Evolutionary conservation across 2,888 invertebrate species (phyloP).

Genomic region (Leptopilina syphax): DNA sequence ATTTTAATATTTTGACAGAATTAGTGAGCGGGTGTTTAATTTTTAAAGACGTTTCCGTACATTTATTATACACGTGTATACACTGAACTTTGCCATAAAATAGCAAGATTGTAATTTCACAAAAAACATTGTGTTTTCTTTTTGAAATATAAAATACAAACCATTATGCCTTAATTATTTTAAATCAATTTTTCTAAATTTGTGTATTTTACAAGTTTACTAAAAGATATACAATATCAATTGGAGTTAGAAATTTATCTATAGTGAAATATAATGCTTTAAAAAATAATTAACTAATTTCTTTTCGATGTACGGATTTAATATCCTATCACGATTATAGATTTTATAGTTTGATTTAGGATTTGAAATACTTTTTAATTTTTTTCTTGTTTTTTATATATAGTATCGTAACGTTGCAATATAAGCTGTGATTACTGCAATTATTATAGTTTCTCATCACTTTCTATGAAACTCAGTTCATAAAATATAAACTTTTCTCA

Average conservation of each 20-base stretch:
- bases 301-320: constrained; percentile 27
- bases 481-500: constrained; percentile 31
- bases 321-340: constrained; percentile 27
- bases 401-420: not conserved
- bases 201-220: constrained; percentile 24
- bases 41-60: constrained; percentile 61
- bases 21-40: not conserved
- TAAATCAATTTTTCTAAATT: not conserved
- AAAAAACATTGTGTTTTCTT: constrained; percentile 49
- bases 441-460: not conserved
- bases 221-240: not conserved
- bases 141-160: constrained; percentile 57
- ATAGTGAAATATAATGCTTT: not conserved
- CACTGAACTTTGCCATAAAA: constrained; percentile 59
- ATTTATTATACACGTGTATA: constrained; percentile 67
- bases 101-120: constrained; percentile 61
- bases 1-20: not conserved
- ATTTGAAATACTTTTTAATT: not conserved
- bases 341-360: constrained; percentile 14
- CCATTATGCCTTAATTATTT: constrained; percentile 45
- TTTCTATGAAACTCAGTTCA: constrained; percentile 26
- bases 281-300: constrained; percentile 7
- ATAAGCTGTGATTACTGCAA: constrained; percentile 8
- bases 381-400: not conserved
- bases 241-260: not conserved